Evolutionary conservation across 2,888 invertebrate genomes (phyloP).

Genomic region (Anorthoa munda): DNA sequence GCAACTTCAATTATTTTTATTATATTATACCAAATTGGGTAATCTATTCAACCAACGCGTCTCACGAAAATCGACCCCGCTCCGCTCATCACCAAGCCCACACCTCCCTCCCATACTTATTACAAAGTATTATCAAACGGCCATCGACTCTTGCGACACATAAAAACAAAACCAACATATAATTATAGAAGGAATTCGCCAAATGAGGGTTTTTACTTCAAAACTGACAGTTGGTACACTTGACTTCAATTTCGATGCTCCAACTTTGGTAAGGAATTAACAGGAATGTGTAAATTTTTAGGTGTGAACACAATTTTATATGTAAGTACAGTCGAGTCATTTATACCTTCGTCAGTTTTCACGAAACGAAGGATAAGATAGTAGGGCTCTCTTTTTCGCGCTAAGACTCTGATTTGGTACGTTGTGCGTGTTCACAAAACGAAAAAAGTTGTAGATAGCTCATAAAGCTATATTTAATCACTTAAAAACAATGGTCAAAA

Average conservation of each 20-base stretch:
- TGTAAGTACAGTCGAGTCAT: neutral
- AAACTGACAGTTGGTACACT: slow-evolving; percentile 36
- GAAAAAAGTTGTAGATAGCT: no score
- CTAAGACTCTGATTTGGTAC: no score
- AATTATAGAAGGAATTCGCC: slow-evolving; percentile 53
- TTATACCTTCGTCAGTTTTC: no score
- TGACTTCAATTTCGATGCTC: slow-evolving; percentile 14
- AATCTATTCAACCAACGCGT: no score
- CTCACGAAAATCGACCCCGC: slow-evolving; percentile 33
- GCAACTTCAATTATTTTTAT: no score
- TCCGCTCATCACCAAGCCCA: slow-evolving; percentile 47
- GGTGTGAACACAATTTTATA: neutral
- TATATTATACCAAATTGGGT: no score
- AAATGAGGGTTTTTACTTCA: slow-evolving; percentile 54
- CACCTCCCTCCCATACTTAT: slow-evolving; percentile 42
- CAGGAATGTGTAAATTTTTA: slow-evolving; percentile 19
- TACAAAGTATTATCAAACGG: slow-evolving; percentile 69
- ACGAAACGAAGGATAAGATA: no score
- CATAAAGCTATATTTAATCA: no score
- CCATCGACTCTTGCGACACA: slow-evolving; percentile 63
- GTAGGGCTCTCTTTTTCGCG: no score
- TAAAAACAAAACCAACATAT: slow-evolving; percentile 62
- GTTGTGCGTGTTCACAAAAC: no score
- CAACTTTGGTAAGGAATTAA: slow-evolving; percentile 6
- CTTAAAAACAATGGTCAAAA: no score